Conservation (phyloP, 2,113 vertebrate genomes). For the Ia io region DNA sequence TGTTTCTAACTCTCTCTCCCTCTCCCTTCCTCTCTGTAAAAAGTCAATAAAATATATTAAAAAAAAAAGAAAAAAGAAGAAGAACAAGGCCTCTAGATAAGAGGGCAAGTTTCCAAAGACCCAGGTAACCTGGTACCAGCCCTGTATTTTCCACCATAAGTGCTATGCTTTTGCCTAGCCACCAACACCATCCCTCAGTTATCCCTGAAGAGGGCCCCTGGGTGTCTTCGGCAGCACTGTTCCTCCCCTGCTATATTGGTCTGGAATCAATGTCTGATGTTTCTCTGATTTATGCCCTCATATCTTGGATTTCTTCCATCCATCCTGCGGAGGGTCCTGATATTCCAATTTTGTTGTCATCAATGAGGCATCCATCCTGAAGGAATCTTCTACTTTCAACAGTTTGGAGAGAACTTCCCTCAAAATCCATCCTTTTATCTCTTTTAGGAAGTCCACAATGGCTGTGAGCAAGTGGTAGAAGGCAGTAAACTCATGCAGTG, state of each 20-base stretch:
- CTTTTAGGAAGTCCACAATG: neutral
- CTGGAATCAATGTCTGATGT: neutral
- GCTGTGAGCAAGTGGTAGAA: neutral
- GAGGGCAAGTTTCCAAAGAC: neutral
- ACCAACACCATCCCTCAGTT: neutral
- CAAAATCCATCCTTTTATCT: neutral
- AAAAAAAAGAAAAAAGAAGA: neutral
- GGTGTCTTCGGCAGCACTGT: neutral
- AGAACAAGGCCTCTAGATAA: neutral
- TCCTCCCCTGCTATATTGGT: neutral
- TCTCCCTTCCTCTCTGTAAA: no score
- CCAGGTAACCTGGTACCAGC: neutral
- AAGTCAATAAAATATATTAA: no score
- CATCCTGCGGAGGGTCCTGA: neutral
- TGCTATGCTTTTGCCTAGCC: neutral
- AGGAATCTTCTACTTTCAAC: neutral
- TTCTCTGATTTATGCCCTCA: no score
- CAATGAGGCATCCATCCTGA: neutral
- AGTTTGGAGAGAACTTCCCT: neutral
- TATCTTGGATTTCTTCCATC: neutral
- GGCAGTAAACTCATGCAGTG: neutral
- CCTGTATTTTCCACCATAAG: neutral
- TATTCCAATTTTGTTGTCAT: neutral
- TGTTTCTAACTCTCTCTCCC: no score
- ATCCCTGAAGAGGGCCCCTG: neutral